phyloP scores from a whole-genome alignment of 2,113 vertebrate species.

The Pipa parva region DNA sequence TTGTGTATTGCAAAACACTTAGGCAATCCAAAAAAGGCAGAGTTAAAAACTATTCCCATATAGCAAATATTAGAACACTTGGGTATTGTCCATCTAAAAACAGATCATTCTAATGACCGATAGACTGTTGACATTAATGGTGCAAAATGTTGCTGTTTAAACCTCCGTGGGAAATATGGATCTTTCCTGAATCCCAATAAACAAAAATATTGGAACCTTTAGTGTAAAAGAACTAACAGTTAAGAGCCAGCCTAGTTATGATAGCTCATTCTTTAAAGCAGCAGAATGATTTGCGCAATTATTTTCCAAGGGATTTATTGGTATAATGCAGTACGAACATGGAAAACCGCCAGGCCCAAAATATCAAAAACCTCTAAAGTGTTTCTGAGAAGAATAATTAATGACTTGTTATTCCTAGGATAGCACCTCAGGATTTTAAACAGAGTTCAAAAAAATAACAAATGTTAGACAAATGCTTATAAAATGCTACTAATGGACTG shows the following conservation, averaged over 20 bases:
- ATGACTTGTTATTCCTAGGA: constrained; percentile 41
- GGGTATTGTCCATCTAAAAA: constrained; percentile 1
- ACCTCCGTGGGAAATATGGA: background rate
- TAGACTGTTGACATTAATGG: constrained; percentile 5
- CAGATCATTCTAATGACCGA: constrained; percentile 2
- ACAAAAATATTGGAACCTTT: constrained; percentile 1
- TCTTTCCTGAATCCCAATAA: background rate
- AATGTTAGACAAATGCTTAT: constrained; percentile 19
- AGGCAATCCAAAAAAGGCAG: background rate
- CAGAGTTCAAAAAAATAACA: constrained; percentile 21
- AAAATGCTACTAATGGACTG: constrained; percentile 22
- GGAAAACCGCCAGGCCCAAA: constrained; percentile 17
- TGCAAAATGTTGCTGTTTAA: constrained; percentile 3
- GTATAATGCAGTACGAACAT: constrained; percentile 14
- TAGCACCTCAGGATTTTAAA: constrained; percentile 21
- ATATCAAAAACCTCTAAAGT: constrained; percentile 10
- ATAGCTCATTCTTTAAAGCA: constrained; percentile 14
- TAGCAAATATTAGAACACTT: background rate
- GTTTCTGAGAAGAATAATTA: constrained; percentile 29
- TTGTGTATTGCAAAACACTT: background rate
- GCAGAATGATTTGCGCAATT: background rate
- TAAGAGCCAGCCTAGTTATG: background rate
- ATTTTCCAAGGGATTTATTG: constrained; percentile 24
- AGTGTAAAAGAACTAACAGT: constrained; percentile 6
- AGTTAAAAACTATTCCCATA: constrained; percentile 1